Base-by-base conservation (phyloP, 2,888 invertebrate species). In the Mellilla xanthometata region DNA sequence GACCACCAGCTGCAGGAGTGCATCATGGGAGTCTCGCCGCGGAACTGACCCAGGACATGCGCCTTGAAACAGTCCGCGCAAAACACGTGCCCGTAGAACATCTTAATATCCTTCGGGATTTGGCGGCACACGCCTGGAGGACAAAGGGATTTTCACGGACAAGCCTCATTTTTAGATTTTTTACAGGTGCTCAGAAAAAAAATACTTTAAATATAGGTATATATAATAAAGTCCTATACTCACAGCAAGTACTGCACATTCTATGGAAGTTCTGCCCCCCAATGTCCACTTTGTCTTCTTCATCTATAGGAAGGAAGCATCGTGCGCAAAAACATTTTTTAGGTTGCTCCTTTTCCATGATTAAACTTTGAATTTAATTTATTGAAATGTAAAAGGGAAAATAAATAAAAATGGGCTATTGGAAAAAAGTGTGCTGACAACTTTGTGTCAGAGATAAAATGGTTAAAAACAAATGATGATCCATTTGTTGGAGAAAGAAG, bases 11-110 rank as follows among this genome's bases (percentile, higher is more conserved):
- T 80, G 38, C 78, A 78, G 0, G 75, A 71, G 32, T 81, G 72
- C 34, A 82, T 65, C 1, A 69, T 61, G 0, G 84, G 76, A 9
- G 57, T 56, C 2, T 86, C 82, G 0, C 74, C 81, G 12, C 67
- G 73, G 50, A 81, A 80, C 22, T 76, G 67, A 1, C 72, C 65
- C 38, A 85, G 49, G n/a, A 88, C 84, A 56, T 84, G 79, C 0
- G 62, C 68, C 52, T 86, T 87, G 54, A 88, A 88, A 56, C 88
- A 88, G 5, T 85, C 80, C 1, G 65, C 68, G 54, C 88, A 88
- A 54, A 87, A 88, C n/a, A 88, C 83, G 38, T 88, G 88, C 1
- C 88, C 88, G 47, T 86, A 85, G 55, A 87, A 88, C 83, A 86
- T 83, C 54, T 86, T 87, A 32, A 88, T 48, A 0, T 79, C 72